Base-by-base conservation (phyloP, 2,797 vertebrate genomes). In the Tangara arthus region DNA sequence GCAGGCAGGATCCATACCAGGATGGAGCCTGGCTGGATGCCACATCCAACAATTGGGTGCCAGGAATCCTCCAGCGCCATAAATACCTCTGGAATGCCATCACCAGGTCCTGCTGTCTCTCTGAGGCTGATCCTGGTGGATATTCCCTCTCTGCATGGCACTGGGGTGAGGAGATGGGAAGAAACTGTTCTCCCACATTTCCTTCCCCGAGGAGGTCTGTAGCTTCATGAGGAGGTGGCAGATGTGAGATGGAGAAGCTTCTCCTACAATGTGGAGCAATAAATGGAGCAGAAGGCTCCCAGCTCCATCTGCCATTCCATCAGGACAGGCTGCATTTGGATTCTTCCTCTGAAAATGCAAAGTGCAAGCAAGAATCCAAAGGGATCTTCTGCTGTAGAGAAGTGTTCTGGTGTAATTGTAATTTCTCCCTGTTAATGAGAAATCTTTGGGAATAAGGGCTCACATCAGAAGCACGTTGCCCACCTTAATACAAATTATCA, bases 1-100 rank as follows among this genome's bases (percentile, higher is more conserved):
- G n/a, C 57, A 44, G 12, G 52, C 15, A 37, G 63, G 53, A n/a
- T 52, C 12, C 46, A 24, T 7, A 20, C 14, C 46, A 28, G 71
- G 17, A 11, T 39, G 71, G 47, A 22, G 28, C 69, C 42, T 72
- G 41, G 47, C 73, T 50, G 19, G 24, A 12, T 12, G 41, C 19
- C 4, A 4, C 4, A 23, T 8, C 26, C 69, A 71, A 7, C 15
- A 56, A 0, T 1, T 5, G 35, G 6, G 8, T 28, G 44, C 27
- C 65, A 34, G 69, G 12, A 64, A 10, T 5, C 5, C 30, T 55
- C 41, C 60, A 63, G 55, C 30, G 37, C 7, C 79, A 35, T 15
- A 26, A 55, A 24, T 3, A 17, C 3, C 3, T 6, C 52, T 55
- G 44, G 24, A 22, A 8, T 11, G 28, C 26, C 57, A 19, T 16